Evolutionary conservation across 2,797 vertebrate genomes (phyloP).

Genomic region (Clarias platycephalus): DNA sequence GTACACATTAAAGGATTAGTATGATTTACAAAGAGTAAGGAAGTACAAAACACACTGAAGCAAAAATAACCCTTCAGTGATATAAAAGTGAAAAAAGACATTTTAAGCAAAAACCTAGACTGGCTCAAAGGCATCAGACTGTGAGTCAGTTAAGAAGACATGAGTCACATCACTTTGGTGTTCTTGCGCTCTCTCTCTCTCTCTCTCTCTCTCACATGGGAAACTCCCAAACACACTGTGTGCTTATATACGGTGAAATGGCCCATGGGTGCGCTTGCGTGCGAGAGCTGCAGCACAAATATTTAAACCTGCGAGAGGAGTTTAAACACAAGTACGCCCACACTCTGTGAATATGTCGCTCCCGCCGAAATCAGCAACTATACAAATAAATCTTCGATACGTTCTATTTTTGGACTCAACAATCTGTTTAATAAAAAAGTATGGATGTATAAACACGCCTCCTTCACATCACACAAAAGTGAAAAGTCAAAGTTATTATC

Average conservation of each 20-base stretch:
- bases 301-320: conserved; percentile 42
- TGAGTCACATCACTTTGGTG: conserved; percentile 40
- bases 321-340: not conserved
- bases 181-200: not conserved
- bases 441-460: not conserved
- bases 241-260: conserved; percentile 25
- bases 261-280: conserved; percentile 14
- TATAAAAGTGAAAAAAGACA: conserved; percentile 5
- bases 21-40: not conserved
- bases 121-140: conserved; percentile 19
- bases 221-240: conserved; percentile 35
- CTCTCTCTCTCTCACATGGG: conserved; percentile 35
- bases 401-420: not conserved
- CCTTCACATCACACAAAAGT: no score
- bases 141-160: conserved; percentile 38
- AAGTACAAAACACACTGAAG: not conserved
- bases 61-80: not conserved
- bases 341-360: conserved; percentile 31
- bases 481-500: not conserved
- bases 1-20: not conserved
- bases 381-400: not conserved
- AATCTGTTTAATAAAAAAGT: not conserved
- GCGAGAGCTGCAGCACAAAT: conserved; percentile 53
- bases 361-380: not conserved
- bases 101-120: not conserved